Base-by-base conservation (phyloP, 2,113 vertebrate species). In the Haliaeetus leucogaster region DNA sequence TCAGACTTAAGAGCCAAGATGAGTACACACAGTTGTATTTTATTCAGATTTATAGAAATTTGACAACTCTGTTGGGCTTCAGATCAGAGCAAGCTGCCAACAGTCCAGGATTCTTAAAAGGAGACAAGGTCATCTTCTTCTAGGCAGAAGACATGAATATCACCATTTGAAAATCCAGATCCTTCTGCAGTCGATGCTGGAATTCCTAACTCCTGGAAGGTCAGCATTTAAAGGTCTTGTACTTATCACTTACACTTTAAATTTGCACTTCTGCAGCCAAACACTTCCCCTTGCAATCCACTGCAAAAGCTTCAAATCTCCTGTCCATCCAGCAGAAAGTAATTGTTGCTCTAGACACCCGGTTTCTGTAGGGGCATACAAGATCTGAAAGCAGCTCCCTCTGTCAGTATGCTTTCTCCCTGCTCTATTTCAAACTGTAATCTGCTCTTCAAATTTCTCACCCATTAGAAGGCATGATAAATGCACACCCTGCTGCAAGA, bases 41-140 rank as follows among this genome's bases (percentile, higher is more conserved):
- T 6, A 55, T 1, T n/a, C 0, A 0, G 6, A 7, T 47, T 47
- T 59, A 6, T 0, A 17, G 62, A 48, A 34, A 38, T 76, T 2
- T 38, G 15, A 65, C 59, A 86, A 32, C 40, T 59, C 74, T 18
- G 7, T 1, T 5, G 27, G 94, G 94, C 72, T 89, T 55, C 52
- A 52, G 63, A 38, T 52, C 38, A 47, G 19, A 65, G 74, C 63
- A 52, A 26, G 70, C 66, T 85, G 66, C 50, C 19, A 13, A 6
- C 34, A 67, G 83, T 6, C 8, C 87, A 7, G 20, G 62, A 18
- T 2, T 26, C 32, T 56, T n/a, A 10, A 10, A 52, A 58, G 72
- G 34, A 73, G 40, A 48, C 16, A 16, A 19, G 21, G 27, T 7
- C 58, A 13, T 10, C 17, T 40, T 16, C 34, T 52, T 9, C 21